Base-by-base conservation (phyloP, 1,140 invertebrate genomes). In the Archegozetes longisetosus region DNA sequence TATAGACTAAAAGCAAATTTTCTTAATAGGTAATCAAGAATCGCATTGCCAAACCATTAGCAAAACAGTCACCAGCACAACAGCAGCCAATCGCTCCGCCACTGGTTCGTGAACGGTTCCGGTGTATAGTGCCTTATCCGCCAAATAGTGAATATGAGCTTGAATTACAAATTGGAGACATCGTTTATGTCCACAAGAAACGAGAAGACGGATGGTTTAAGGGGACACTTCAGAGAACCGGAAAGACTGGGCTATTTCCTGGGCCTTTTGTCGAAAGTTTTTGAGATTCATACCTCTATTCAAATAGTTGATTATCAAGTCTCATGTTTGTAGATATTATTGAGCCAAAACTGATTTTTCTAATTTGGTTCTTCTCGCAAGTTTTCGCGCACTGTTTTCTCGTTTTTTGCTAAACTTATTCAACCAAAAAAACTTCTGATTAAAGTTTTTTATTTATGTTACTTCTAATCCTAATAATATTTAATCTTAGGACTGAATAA, bases 201-300 rank as follows among this genome's bases (percentile, higher is more conserved):
- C 80, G 88, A 40, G 88, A 92, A 25, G 90, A 94, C 68, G 91
- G 91, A 14, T 95, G 90, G 90, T 93, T 86, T 70, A 94, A 94
- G 71, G 91, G 90, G 3, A 92, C 87, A 1, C 79, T 86, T 64
- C 82, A 90, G 67, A 78, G 88, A 51, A 91, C 87, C 1, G 88
- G 89, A 17, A 83, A 87, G 65, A 89, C 86, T 1, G 91, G 91
- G 4, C 77, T 95, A 1, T 94, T 95, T 74, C 91, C 91, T 1
- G 86, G 86, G 46, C 92, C 86, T 68, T 95, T 95, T 76, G 91
- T 94, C 9, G 65, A 66, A 27, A 57, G 58, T 17, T 66, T 66
- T 61, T 64, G 56, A 66, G n/a, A n/a, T n/a, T n/a, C n/a, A n/a
- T n/a, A n/a, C n/a, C n/a, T n/a, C n/a, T n/a, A n/a, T n/a, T n/a